phyloP scores from a whole-genome alignment of 2,113 vertebrate genomes.

The Seriola rivoliana region DNA sequence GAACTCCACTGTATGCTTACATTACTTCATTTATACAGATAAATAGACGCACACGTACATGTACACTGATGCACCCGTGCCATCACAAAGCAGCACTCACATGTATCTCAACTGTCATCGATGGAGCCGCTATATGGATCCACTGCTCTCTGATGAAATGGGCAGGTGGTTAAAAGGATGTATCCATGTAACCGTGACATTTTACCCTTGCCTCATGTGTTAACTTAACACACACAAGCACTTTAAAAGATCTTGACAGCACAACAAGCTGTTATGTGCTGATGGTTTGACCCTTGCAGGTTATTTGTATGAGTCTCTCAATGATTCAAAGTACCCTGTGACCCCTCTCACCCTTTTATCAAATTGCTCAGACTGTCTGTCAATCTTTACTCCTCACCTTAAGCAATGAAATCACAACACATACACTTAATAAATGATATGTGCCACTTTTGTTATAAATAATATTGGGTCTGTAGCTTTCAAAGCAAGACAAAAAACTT shows the following conservation, averaged over 20 bases:
- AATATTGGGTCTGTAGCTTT: neutral
- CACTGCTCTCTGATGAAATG: slow-evolving; percentile 26
- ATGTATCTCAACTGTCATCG: neutral
- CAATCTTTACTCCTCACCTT: neutral
- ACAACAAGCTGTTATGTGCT: neutral
- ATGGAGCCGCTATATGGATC: neutral
- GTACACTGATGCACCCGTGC: neutral
- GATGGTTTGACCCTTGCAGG: slow-evolving; percentile 21
- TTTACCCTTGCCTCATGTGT: slow-evolving; percentile 30
- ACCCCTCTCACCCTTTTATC: slow-evolving; percentile 16
- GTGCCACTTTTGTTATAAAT: neutral
- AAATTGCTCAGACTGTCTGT: neutral
- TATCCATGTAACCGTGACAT: slow-evolving; percentile 31
- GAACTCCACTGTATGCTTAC: no score
- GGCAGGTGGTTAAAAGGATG: slow-evolving; percentile 24
- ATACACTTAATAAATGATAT: neutral
- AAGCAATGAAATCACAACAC: neutral
- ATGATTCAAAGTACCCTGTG: neutral
- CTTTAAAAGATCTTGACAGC: slow-evolving; percentile 16
- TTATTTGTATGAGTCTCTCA: neutral
- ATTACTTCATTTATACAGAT: neutral
- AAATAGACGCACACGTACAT: neutral
- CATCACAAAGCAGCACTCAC: neutral
- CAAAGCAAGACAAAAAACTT: neutral
- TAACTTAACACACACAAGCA: neutral